phyloP scores from a whole-genome alignment of 1,140 invertebrate genomes.

The Magallana gigas region DNA sequence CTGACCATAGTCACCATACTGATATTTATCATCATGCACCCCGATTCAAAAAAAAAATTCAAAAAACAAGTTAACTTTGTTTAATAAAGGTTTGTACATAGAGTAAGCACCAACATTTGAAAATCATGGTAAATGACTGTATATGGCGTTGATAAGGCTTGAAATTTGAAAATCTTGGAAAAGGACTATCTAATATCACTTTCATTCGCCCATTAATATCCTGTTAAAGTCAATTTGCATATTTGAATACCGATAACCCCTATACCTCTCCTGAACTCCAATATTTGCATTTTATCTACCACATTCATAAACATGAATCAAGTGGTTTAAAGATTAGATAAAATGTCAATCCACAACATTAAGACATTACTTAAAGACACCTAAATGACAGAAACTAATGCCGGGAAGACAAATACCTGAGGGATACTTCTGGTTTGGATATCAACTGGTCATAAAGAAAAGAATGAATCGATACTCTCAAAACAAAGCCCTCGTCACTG shows the following conservation, averaged over 20 bases:
- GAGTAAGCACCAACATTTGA: no score
- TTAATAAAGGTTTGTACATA: no score
- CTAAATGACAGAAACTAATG: slow-evolving; percentile 21
- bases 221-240: slow-evolving; percentile 19
- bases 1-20: background rate
- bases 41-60: background rate
- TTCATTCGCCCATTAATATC: slow-evolving; percentile 5
- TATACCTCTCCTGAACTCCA: slow-evolving; percentile 17
- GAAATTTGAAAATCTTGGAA: background rate
- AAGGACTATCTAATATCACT: slow-evolving; percentile 1
- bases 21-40: background rate
- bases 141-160: no score
- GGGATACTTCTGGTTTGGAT: slow-evolving; percentile 5
- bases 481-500: slow-evolving; percentile 26
- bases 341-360: slow-evolving; percentile 26
- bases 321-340: slow-evolving; percentile 36
- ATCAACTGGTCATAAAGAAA: slow-evolving; percentile 26
- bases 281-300: slow-evolving; percentile 36
- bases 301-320: slow-evolving; percentile 32
- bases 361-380: slow-evolving; percentile 14
- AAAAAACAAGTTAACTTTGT: background rate
- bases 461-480: slow-evolving; percentile 1
- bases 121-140: no score
- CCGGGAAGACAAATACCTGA: slow-evolving; percentile 18
- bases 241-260: slow-evolving; percentile 30